phyloP scores from a whole-genome alignment of 2,888 invertebrate species.

The Lutraria lutraria region DNA sequence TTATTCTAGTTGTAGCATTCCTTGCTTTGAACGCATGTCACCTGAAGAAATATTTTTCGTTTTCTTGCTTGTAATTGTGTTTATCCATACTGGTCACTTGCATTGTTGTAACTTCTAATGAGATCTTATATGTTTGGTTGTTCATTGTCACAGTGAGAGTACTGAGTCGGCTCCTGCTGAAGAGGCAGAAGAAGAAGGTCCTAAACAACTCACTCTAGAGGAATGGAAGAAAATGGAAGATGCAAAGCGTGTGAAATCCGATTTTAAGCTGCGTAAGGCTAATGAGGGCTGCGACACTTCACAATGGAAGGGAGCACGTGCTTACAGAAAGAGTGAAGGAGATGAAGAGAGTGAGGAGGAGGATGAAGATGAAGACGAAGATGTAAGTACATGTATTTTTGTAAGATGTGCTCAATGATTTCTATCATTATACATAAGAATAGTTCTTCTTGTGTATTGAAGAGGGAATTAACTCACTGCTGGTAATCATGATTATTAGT shows the following conservation, averaged over 20 bases:
- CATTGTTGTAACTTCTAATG: no score
- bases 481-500: no score
- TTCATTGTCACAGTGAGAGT: constrained; percentile 77
- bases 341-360: constrained; percentile 89
- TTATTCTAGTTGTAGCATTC: no score
- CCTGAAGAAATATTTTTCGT: no score
- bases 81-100: no score
- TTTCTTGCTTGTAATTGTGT: no score
- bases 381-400: constrained; percentile 41
- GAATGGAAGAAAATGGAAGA: constrained; percentile 96
- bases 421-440: no score
- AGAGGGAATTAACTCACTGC: no score
- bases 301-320: constrained; percentile 90
- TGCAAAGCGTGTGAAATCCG: constrained; percentile 93
- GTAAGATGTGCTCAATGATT: neutral
- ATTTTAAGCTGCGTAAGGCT: constrained; percentile 96
- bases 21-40: no score
- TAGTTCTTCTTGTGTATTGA: no score
- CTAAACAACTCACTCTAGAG: constrained; percentile 95
- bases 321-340: constrained; percentile 89
- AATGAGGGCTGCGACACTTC: constrained; percentile 94
- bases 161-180: constrained; percentile 72
- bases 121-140: no score
- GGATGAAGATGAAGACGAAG: constrained; percentile 86
- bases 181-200: constrained; percentile 90